Evolutionary conservation across 2,888 invertebrate species (phyloP), one percentile per base, ranked within the genome.

Genomic region (Eristalis intricaria): DNA sequence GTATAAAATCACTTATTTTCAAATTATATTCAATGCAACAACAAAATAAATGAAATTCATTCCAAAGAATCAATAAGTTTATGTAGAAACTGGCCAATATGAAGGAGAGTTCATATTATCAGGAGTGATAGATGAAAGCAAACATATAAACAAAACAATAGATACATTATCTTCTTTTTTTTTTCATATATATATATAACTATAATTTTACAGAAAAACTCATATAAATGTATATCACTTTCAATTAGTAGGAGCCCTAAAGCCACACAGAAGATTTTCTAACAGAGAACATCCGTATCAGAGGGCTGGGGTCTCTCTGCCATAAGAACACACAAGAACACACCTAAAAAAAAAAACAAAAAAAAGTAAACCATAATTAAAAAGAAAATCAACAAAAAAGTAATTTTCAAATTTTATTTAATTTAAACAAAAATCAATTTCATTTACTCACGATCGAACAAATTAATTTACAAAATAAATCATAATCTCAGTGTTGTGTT

Each of bases 251-350:
- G 93, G 93, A 91, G 93, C 93, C 91, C 90, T 93, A 91, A 93
- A 93, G 94, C 95, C 94, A 95, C 95, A 95, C 95, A 97, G 97
- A 97, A 96, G 97, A 96, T 95, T 96, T 96, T 94, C 95, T 95
- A 92, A 91, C 91, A 92, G 98, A 96, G 98, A 98, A 95, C 98
- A 98, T 96, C 98, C 98, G 94, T 98, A 98, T 96, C 98, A 98
- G 96, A 97, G 98, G 96, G 97, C 97, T 95, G 96, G 96, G 94
- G 96, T 96, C 95, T 96, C 95, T 94, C 60, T 60, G 26, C 60
- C 94, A 93, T 94, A 94, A 93, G 19, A 50, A 50, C 50, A 90
- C 91, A 89, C 89, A 23, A 50, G 74, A 26, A 26, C 84, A 75
- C 35, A 65, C 13, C 29, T 29, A 29, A 29, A 69, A 32, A 58